Conservation (phyloP, 2,888 invertebrate species). For the Idaea straminata region DNA sequence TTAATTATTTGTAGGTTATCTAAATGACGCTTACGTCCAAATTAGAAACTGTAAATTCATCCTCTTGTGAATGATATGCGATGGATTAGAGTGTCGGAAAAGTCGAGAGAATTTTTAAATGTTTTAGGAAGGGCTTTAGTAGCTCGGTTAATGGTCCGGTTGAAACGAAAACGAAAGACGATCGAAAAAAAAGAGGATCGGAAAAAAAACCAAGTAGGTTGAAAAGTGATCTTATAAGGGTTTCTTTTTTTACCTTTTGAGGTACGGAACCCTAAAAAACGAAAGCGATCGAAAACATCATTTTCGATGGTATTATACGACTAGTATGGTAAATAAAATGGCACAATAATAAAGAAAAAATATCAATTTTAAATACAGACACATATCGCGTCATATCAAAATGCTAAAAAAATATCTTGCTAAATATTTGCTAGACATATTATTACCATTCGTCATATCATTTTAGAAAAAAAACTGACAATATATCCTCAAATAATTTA, state of each 20-base stretch:
- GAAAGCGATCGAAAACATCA: no score
- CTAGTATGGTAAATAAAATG: no score
- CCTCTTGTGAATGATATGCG: not conserved
- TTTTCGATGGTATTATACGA: no score
- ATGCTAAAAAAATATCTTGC: not conserved
- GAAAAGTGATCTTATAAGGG: no score
- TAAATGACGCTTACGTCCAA: not conserved
- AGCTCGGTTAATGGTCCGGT: no score
- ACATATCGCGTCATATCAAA: conserved; percentile 1
- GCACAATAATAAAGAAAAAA: not conserved
- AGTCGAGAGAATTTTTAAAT: not conserved
- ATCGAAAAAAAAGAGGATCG: no score
- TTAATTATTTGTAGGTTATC: not conserved
- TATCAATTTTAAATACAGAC: not conserved
- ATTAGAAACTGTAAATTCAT: not conserved
- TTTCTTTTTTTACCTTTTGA: no score
- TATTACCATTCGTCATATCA: not conserved
- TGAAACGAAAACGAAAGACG: no score
- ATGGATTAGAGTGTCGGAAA: conserved; percentile 1
- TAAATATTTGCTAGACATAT: not conserved
- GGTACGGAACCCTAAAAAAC: no score
- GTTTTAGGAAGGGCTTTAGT: not conserved
- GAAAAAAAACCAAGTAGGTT: no score
- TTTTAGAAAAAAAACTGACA: not conserved
- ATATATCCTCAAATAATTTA: not conserved